These are phyloP conservation scores for Erebia palarica DNA, from an alignment of 2,888 invertebrate species.

Conservation along the genomic window DNA sequence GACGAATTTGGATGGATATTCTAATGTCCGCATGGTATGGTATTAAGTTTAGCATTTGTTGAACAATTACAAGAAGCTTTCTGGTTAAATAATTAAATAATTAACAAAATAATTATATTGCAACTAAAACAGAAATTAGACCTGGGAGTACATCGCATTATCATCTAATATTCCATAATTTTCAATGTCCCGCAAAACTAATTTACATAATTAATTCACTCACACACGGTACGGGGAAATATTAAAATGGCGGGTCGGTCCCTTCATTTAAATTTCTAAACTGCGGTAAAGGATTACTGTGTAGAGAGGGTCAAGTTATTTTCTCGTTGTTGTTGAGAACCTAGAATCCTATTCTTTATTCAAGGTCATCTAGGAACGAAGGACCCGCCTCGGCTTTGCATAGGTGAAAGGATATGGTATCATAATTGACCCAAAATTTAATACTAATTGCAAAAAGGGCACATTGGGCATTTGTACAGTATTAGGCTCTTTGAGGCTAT, in stretches of 20 bases:
- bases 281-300: conserved; percentile 54
- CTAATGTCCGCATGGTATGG: too few relatives aligned
- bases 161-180: conserved; percentile 51
- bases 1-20: too few relatives aligned
- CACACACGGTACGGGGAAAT: conserved; percentile 56
- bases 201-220: conserved; percentile 73
- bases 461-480: too few relatives aligned
- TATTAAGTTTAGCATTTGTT: not conserved
- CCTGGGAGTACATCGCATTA: conserved; percentile 1
- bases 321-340: conserved; percentile 20
- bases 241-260: conserved; percentile 63
- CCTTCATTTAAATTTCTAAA: conserved; percentile 74
- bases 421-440: too few relatives aligned
- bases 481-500: too few relatives aligned
- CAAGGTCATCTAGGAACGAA: not conserved
- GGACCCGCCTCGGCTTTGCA: too few relatives aligned
- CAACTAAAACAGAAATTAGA: conserved; percentile 5
- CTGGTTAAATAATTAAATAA: not conserved
- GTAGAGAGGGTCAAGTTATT: conserved; percentile 36
- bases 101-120: not conserved
- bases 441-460: too few relatives aligned
- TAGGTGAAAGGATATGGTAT: too few relatives aligned
- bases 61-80: too few relatives aligned
- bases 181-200: conserved; percentile 65
- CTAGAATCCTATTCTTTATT: conserved; percentile 1